Evolutionary conservation across 2,797 vertebrate genomes (phyloP), one percentile per base, ranked within the genome.

Genomic region (Parotocinclus haroldoi): DNA sequence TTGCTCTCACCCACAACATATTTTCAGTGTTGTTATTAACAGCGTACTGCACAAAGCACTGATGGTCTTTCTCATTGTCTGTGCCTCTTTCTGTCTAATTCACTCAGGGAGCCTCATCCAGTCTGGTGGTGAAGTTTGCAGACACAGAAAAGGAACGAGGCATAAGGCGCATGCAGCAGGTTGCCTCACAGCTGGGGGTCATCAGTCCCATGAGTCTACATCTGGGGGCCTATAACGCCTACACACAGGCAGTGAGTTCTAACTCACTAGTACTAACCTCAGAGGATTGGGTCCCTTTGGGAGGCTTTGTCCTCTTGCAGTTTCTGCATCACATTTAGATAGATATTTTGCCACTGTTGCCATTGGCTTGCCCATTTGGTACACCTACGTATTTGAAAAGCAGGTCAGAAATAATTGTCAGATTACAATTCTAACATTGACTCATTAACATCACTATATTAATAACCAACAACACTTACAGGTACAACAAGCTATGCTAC

Each of bases 151-250:
- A 92, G 81, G 90, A 92, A 80, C 82, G 90, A 71, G 88, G 89
- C 55, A 89, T 92, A 56, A 81, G 95, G 72, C 88, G 95, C 49
- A 97, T 98, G 96, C 96, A 97, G 89, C 95, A 97, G 89, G 94
- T 96, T 82, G 95, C 95, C 63, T 92, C 89, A 68, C 95, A 96
- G 89, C 85, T 96, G 80, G 96, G 95, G 53, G 95, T 97, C 91
- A 96, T 98, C 89, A 96, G 93, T 78, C 95, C 96, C 78, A 96
- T 98, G 71, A 96, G 94, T 74, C 91, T 96, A 73, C 95, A 96
- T 86, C 94, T 98, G 0, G 95, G 95, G 58, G 93, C 95, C 53
- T 98, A 98, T 84, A 94, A 94, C 66, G 94, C 95, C 78, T 96
- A 97, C 87, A 95, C 95, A 46, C 96, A 98, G 85, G 95, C 95